phyloP scores from a whole-genome alignment of 2,888 invertebrate genomes.

The Hypena proboscidalis region DNA sequence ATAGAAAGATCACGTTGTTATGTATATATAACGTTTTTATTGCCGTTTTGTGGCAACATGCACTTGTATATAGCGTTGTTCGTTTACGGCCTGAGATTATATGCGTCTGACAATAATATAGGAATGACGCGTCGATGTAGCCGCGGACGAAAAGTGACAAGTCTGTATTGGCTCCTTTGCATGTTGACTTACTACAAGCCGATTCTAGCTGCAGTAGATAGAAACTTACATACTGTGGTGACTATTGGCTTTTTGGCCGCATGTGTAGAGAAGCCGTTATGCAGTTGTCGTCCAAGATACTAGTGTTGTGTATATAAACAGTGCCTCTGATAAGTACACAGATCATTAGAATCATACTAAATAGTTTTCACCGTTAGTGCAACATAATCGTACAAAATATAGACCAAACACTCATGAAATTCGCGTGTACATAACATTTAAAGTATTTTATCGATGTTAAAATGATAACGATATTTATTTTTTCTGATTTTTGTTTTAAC shows the following conservation, averaged over 20 bases:
- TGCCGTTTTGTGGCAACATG: constrained; percentile 49
- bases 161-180: no score
- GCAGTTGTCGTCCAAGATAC: constrained; percentile 4
- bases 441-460: constrained; percentile 73
- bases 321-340: constrained; percentile 64
- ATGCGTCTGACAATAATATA: constrained; percentile 69
- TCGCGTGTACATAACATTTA: constrained; percentile 61
- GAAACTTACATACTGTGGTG: no score
- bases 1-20: constrained; percentile 38
- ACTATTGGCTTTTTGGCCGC: no score
- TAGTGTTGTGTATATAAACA: constrained; percentile 39
- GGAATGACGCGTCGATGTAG: constrained; percentile 24
- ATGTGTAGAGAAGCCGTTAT: no score
- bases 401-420: constrained; percentile 75
- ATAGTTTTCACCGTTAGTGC: constrained; percentile 70
- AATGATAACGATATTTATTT: constrained; percentile 53
- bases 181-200: no score
- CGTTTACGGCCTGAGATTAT: constrained; percentile 58
- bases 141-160: no score
- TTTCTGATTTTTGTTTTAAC: constrained; percentile 53
- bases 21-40: constrained; percentile 61
- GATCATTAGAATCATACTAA: constrained; percentile 38
- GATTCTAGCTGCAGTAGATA: no score
- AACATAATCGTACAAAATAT: constrained; percentile 80
- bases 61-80: constrained; percentile 60